Conservation (phyloP, 2,888 invertebrate species). For the Nematopogon swammerdamellus region DNA sequence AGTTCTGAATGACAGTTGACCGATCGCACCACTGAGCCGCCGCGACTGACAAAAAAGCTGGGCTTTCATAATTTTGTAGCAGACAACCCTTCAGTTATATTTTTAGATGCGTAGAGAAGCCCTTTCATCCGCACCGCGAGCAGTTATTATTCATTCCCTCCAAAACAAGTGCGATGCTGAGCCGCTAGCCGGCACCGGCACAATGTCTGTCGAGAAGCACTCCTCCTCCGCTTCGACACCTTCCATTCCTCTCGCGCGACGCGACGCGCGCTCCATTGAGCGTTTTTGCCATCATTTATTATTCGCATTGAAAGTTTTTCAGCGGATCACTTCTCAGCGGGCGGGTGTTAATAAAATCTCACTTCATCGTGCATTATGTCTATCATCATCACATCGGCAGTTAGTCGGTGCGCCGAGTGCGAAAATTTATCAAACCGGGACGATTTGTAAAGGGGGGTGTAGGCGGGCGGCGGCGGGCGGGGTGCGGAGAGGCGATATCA, state of each 20-base stretch:
- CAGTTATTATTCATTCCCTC: not conserved
- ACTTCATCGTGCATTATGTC: constrained; percentile 50
- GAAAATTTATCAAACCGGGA: not conserved
- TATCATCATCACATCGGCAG: constrained; percentile 53
- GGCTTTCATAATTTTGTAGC: too few species aligned
- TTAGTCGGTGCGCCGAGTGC: not conserved
- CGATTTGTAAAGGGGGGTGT: not conserved
- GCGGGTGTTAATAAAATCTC: constrained; percentile 49
- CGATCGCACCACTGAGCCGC: too few species aligned
- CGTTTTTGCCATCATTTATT: constrained; percentile 40
- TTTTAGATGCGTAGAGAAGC: too few species aligned
- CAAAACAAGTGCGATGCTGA: not conserved
- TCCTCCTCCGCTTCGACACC: not conserved
- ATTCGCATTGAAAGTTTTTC: constrained; percentile 32
- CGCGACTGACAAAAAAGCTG: too few species aligned
- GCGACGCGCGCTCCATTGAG: not conserved
- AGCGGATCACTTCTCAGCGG: constrained; percentile 29
- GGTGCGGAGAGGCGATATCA: not conserved
- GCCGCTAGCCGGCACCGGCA: not conserved
- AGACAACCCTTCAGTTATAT: too few species aligned
- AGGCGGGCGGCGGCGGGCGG: not conserved
- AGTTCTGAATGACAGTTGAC: too few species aligned
- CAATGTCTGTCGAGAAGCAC: not conserved
- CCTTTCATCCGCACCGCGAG: too few species aligned
- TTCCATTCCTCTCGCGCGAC: not conserved